Evolutionary conservation across 2,888 invertebrate genomes (phyloP).

Genomic region (Meteorus colon): DNA sequence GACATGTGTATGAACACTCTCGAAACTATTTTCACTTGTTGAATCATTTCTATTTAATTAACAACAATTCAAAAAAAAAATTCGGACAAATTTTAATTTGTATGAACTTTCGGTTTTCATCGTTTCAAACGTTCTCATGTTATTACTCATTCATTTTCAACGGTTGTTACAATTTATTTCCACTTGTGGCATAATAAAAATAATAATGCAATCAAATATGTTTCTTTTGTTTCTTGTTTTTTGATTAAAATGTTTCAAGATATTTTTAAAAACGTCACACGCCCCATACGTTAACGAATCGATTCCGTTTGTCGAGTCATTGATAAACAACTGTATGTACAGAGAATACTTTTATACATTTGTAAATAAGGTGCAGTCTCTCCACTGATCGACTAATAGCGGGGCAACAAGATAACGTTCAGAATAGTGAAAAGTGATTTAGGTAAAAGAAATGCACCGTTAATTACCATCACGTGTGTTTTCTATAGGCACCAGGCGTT

Average conservation of each 20-base stretch:
- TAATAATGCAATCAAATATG: not conserved
- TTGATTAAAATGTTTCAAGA: too few relatives aligned
- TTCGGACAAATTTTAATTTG: not conserved
- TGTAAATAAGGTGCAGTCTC: not conserved
- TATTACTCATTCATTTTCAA: too few relatives aligned
- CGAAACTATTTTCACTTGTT: conserved; percentile 1
- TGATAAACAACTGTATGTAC: not conserved
- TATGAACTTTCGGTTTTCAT: not conserved
- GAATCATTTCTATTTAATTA: not conserved
- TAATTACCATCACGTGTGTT: conserved; percentile 36
- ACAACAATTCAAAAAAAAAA: not conserved
- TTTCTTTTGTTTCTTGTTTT: too few relatives aligned
- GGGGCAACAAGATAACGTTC: conserved; percentile 18
- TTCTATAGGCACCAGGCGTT: not conserved
- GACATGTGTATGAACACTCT: not conserved
- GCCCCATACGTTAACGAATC: too few relatives aligned
- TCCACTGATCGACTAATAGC: conserved; percentile 24
- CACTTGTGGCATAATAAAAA: not conserved
- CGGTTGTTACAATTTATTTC: too few relatives aligned
- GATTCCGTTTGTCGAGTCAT: too few relatives aligned
- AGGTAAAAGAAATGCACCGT: conserved; percentile 34
- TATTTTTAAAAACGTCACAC: too few relatives aligned
- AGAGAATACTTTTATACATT: not conserved
- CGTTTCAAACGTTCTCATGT: too few relatives aligned
- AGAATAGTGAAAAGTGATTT: conserved; percentile 27